A percentile compares a stretch with the other conserved stretches of the same genome.
These are phyloP conservation scores for Cydia splendana DNA, from an alignment of 1,140 invertebrate species.

Conservation along the genomic window DNA sequence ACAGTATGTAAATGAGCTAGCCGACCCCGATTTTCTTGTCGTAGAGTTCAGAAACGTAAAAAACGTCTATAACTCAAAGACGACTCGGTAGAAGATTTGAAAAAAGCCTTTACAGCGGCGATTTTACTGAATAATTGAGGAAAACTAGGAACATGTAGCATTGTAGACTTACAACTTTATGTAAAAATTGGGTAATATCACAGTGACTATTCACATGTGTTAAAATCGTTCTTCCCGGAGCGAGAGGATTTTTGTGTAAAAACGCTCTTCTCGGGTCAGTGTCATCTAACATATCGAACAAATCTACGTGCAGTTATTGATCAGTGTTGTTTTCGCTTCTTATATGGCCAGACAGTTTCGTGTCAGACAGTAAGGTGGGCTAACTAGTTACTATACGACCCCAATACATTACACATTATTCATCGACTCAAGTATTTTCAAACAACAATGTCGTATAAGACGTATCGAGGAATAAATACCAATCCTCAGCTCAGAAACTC, in stretches of 20 bases:
- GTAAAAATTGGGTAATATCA: too few relatives aligned
- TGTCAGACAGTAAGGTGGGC: not conserved
- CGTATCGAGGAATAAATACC: not conserved
- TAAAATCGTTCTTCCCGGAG: too few relatives aligned
- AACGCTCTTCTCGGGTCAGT: too few relatives aligned
- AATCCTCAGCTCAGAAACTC: not conserved
- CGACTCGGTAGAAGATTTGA: not conserved
- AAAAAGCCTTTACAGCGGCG: not conserved
- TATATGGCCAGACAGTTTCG: not conserved
- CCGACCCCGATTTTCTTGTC: not conserved
- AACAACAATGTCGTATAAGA: not conserved
- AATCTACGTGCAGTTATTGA: too few relatives aligned
- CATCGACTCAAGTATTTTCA: constrained; percentile 3
- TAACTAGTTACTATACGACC: not conserved
- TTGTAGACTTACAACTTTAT: too few relatives aligned
- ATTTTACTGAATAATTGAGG: not conserved
- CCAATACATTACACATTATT: constrained; percentile 6
- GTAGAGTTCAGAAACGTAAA: not conserved
- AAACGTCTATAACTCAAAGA: constrained; percentile 2
- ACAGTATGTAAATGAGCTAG: constrained; percentile 1
- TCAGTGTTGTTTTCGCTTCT: constrained; percentile 5
- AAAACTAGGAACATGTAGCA: too few relatives aligned
- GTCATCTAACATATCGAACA: too few relatives aligned
- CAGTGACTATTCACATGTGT: too few relatives aligned
- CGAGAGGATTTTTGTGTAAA: too few relatives aligned